Evolutionary conservation across 2,888 invertebrate species (phyloP).

Genomic region (Scaptomyza parva): DNA sequence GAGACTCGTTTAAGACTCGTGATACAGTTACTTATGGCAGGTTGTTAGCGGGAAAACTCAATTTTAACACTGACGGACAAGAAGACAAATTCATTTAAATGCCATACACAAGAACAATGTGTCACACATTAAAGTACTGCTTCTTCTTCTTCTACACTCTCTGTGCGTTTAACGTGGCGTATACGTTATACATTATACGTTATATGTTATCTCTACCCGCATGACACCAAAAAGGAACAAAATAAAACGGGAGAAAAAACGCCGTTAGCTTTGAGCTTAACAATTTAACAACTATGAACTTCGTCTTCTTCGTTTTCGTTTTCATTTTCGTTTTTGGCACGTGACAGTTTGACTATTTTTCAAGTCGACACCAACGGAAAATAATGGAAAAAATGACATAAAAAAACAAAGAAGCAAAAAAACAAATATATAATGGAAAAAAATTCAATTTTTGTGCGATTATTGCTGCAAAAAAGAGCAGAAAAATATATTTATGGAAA

Average conservation of each 20-base stretch:
- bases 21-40: constrained; percentile 24
- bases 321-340: too few relatives aligned
- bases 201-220: constrained; percentile 39
- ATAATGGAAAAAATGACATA: constrained; percentile 3
- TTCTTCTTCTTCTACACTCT: too few relatives aligned
- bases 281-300: constrained; percentile 47
- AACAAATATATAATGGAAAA: constrained; percentile 23
- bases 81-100: constrained; percentile 63
- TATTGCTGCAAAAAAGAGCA: constrained; percentile 28
- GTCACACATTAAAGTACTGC: constrained; percentile 18
- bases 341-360: constrained; percentile 75
- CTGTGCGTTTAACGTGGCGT: constrained; percentile 39
- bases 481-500: constrained; percentile 20
- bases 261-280: constrained; percentile 33
- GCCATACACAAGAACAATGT: constrained; percentile 20
- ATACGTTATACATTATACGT: constrained; percentile 55
- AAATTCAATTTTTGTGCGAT: constrained; percentile 69
- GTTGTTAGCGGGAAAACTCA: constrained; percentile 9
- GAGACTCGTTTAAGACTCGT: too few relatives aligned
- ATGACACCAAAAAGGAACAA: constrained; percentile 1
- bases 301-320: too few relatives aligned
- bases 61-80: constrained; percentile 4
- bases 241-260: neutral
- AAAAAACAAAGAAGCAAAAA: constrained; percentile 21
- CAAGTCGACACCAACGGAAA: constrained; percentile 47